Evolutionary conservation across 2,888 invertebrate genomes (phyloP), one percentile per base, ranked within the genome.

Genomic region (Lapara coniferarum): DNA sequence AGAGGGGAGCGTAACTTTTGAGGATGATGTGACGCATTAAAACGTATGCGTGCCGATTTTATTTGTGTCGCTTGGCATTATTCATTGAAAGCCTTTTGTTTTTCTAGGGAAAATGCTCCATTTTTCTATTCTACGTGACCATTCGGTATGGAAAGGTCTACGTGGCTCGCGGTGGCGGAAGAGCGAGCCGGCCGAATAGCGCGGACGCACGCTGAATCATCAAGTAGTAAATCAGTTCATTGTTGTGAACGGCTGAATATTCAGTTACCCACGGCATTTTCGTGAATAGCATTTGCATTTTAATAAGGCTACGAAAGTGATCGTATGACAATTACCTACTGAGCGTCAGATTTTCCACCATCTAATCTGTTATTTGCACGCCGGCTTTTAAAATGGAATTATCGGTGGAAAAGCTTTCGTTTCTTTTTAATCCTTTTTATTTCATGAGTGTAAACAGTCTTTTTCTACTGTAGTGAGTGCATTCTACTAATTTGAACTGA

Each of bases 171-270:
- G 72, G 69, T 75, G 80, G 82, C 84, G 85, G 84, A 85, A 84
- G 83, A 83, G 82, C 79, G 83, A 82, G 80, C 80, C 82, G 82
- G 83, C 78, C 83, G 84, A 85, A 86, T 83, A 83, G 82, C 81
- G 83, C 81, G 86, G 81, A 90, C 89, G 90, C 88, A 86, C 80
- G 76, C 85, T 84, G 90, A 91, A 91, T 91, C 84, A 79, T 87
- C 86, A 89, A 89, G 86, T 84, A 88, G 86, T 85, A 89, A 90
- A 90, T 89, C 88, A 88, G 89, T 87, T 85, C 85, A 87, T 87
- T 89, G 86, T 87, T 85, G 85, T 84, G 85, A 87, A 85, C 79
- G 82, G 80, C 82, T 85, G 85, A 87, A 88, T 86, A 86, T 89
- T 87, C 86, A 85, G 85, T 85, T 85, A 86, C 83, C 79, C 77